Conservation (phyloP, 2,888 invertebrate species). For the Perizoma flavofasciatum region DNA sequence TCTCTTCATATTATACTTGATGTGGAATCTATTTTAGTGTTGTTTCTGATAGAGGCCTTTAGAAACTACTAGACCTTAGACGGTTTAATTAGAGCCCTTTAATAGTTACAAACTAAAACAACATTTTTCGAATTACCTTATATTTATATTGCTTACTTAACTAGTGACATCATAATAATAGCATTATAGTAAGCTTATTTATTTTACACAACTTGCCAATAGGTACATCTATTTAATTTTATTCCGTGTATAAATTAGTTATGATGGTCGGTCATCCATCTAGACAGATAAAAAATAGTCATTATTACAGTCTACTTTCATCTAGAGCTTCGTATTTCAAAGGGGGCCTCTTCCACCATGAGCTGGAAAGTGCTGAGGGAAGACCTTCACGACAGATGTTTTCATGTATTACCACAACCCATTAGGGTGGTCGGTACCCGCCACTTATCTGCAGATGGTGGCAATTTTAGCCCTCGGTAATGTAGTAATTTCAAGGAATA, state of each 20-base stretch:
- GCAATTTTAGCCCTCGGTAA: slow-evolving; percentile 38
- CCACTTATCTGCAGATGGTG: slow-evolving; percentile 11
- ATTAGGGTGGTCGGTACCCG: not conserved
- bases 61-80: no score
- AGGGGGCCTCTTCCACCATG: slow-evolving; percentile 4
- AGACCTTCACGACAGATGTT: not conserved
- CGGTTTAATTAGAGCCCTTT: no score
- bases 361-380: slow-evolving; percentile 4
- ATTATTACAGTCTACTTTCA: slow-evolving; percentile 77
- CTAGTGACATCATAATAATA: slow-evolving; percentile 83
- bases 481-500: slow-evolving; percentile 79
- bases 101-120: slow-evolving; percentile 52
- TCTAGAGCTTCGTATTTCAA: slow-evolving; percentile 70
- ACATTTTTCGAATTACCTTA: slow-evolving; percentile 74
- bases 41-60: no score
- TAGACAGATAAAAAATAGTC: slow-evolving; percentile 82
- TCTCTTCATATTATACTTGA: no score
- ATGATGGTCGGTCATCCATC: slow-evolving; percentile 82
- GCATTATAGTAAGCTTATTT: slow-evolving; percentile 83
- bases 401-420: not conserved
- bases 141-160: slow-evolving; percentile 84
- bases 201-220: slow-evolving; percentile 83
- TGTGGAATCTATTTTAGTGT: not conserved
- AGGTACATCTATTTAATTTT: slow-evolving; percentile 78
- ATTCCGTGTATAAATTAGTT: slow-evolving; percentile 82